Conservation (phyloP, 2,113 vertebrate genomes). For the Spea multiplicata region DNA sequence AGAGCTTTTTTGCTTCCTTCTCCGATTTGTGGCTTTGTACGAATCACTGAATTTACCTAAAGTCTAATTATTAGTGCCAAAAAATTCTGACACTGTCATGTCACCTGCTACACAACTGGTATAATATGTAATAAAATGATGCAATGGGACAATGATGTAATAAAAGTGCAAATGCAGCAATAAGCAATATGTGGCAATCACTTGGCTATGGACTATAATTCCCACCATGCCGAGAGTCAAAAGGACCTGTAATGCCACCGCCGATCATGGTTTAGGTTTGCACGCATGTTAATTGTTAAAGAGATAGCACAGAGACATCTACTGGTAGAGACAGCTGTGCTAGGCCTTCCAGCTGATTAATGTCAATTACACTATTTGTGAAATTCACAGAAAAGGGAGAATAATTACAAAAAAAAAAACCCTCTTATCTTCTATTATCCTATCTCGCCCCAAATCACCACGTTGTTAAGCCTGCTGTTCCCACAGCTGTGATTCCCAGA, state of each 20-base stretch:
- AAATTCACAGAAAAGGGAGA: background rate
- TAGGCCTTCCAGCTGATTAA: constrained; percentile 3
- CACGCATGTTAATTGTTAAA: background rate
- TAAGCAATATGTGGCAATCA: too few relatives aligned
- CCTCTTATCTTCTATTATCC: constrained; percentile 32
- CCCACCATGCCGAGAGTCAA: background rate
- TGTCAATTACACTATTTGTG: background rate
- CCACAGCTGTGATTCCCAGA: constrained; percentile 46
- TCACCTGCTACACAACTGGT: too few relatives aligned
- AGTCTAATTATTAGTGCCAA: too few relatives aligned
- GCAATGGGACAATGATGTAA: too few relatives aligned
- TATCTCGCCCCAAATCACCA: background rate
- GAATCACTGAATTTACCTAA: too few relatives aligned
- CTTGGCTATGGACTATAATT: background rate
- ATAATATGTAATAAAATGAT: too few relatives aligned
- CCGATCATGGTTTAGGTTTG: background rate
- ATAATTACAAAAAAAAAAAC: constrained; percentile 40
- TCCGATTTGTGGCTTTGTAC: too few relatives aligned
- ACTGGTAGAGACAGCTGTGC: constrained; percentile 52
- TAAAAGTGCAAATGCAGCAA: too few relatives aligned
- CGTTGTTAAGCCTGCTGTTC: constrained; percentile 47
- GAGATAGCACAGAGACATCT: constrained; percentile 55
- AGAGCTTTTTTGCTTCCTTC: too few relatives aligned
- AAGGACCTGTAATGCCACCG: background rate
- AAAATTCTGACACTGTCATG: too few relatives aligned